Percentiles rank a stretch among this genome's conserved stretches.
Conservation (phyloP, 2,797 vertebrate species). For the Prionace glauca region DNA sequence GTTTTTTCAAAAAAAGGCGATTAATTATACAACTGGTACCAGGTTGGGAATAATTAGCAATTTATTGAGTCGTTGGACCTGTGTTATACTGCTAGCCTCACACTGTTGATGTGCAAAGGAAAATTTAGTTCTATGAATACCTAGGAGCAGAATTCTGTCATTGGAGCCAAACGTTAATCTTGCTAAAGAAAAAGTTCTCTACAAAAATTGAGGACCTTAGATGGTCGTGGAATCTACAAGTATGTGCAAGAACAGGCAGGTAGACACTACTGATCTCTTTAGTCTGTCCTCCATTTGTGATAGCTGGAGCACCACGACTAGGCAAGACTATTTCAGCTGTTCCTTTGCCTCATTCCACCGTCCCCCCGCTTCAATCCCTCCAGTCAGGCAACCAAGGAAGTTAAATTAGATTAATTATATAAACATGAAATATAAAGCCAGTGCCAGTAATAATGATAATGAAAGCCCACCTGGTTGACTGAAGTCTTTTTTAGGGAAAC, state of each 20-base stretch:
- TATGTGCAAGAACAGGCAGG: neutral
- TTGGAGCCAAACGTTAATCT: neutral
- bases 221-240: neutral
- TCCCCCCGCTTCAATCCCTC: neutral
- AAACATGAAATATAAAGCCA: neutral
- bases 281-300: neutral
- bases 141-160: neutral
- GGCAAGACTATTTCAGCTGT: neutral
- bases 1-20: neutral
- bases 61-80: neutral
- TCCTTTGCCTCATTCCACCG: neutral
- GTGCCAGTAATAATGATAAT: neutral
- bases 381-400: neutral
- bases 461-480: neutral
- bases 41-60: neutral
- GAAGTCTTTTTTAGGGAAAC: neutral
- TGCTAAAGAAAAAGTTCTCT: neutral
- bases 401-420: neutral
- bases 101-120: neutral
- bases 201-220: neutral
- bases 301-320: neutral
- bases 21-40: neutral
- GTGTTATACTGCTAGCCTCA: neutral
- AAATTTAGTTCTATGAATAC: neutral
- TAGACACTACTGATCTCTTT: neutral